Conservation (phyloP, 2,888 invertebrate genomes). For the Drosophila lutescens region DNA sequence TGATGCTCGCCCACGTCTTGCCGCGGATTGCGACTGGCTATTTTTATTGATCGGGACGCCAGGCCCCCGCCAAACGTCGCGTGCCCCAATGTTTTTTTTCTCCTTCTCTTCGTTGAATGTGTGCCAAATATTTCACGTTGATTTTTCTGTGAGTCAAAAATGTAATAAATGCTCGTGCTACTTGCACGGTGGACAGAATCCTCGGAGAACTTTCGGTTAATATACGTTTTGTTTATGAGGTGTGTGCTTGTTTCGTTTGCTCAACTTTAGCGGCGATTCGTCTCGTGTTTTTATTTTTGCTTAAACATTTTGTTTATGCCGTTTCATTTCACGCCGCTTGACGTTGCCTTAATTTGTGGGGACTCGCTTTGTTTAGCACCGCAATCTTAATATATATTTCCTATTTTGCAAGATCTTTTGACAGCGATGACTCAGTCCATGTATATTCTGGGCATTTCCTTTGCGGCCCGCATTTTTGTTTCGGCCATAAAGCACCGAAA, state of each 20-base stretch:
- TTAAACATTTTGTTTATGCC: slow-evolving; percentile 18
- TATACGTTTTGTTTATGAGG: slow-evolving; percentile 6
- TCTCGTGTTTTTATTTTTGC: slow-evolving; percentile 21
- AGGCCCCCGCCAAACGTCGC: slow-evolving; percentile 54
- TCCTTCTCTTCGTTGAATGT: slow-evolving; percentile 42
- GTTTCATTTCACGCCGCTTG: slow-evolving; percentile 58
- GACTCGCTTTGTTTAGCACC: slow-evolving; percentile 44
- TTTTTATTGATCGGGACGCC: slow-evolving; percentile 47
- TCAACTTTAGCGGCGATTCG: slow-evolving; percentile 41
- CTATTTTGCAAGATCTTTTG: slow-evolving; percentile 59
- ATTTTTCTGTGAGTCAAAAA: slow-evolving; percentile 57
- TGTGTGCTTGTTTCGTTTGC: slow-evolving; percentile 18
- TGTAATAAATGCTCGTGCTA: slow-evolving; percentile 45
- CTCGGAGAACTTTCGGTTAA: slow-evolving; percentile 15
- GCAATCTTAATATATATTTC: slow-evolving; percentile 47
- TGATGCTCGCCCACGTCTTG: slow-evolving; percentile 43
- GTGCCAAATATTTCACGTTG: slow-evolving; percentile 70
- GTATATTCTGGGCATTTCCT: slow-evolving; percentile 49
- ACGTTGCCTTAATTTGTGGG: slow-evolving; percentile 54
- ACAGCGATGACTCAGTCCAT: slow-evolving; percentile 40
- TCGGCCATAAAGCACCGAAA: slow-evolving; percentile 23
- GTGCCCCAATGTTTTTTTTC: slow-evolving; percentile 36
- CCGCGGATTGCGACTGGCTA: slow-evolving; percentile 39
- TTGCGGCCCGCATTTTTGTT: slow-evolving; percentile 38
- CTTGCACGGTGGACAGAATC: slow-evolving; percentile 18